Conservation (phyloP, 2,113 vertebrate species). For the Actinemys pallida region DNA sequence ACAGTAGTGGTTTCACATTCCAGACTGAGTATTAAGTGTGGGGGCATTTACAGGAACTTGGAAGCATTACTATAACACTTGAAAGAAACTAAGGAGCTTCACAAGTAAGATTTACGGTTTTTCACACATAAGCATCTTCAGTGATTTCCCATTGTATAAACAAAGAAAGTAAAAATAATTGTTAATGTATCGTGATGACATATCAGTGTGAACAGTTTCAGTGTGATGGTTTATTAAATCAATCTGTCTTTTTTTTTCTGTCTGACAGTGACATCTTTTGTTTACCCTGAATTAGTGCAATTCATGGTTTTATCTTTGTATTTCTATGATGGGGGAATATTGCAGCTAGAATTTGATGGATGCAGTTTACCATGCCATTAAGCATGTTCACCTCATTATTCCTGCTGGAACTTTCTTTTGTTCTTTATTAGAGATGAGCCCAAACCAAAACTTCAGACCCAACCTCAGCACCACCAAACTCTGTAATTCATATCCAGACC, state of each 20-base stretch:
- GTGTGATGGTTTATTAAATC: not conserved
- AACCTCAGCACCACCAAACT: not conserved
- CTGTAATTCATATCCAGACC: not conserved
- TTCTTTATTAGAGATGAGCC: not conserved
- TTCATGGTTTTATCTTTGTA: not conserved
- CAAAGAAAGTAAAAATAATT: constrained; percentile 60
- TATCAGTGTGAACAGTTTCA: not conserved
- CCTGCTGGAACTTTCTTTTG: not conserved
- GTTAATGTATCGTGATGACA: constrained; percentile 11
- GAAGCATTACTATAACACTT: constrained; percentile 27
- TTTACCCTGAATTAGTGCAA: constrained; percentile 46
- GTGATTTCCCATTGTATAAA: constrained; percentile 42
- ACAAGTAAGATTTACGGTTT: not conserved
- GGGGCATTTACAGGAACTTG: constrained; percentile 65
- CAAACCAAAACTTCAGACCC: not conserved
- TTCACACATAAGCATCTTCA: constrained; percentile 27
- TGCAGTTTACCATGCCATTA: rapidly evolving
- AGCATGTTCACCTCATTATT: not conserved
- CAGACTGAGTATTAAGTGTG: not conserved
- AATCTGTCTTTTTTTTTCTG: not conserved
- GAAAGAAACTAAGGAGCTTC: not conserved
- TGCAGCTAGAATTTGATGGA: not conserved
- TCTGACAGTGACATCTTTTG: constrained; percentile 64
- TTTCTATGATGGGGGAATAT: not conserved
- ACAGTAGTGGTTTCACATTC: constrained; percentile 45